Conservation (phyloP, 2,113 vertebrate species). For the Oceanodroma tethys region DNA sequence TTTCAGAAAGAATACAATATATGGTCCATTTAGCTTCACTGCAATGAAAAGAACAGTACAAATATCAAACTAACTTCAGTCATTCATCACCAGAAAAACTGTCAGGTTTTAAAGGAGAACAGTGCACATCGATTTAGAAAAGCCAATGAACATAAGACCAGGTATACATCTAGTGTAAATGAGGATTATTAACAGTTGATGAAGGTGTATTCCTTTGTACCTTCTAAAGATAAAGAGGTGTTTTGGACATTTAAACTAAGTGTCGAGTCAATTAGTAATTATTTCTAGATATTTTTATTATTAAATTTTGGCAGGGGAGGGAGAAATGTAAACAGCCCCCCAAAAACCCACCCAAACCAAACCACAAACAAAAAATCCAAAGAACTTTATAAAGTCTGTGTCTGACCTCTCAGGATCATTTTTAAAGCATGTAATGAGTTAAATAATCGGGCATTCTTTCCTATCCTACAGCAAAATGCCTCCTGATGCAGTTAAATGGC, state of each 20-base stretch:
- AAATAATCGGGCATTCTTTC: conserved; percentile 1
- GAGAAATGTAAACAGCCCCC: background rate
- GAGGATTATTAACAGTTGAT: background rate
- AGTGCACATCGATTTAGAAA: background rate
- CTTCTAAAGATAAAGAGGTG: background rate
- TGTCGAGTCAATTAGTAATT: background rate
- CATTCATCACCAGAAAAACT: background rate
- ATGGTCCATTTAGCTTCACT: background rate
- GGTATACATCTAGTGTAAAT: background rate
- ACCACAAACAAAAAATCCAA: background rate
- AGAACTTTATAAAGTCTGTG: background rate
- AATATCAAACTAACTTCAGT: background rate
- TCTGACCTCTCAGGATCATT: background rate
- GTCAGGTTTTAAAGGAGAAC: background rate
- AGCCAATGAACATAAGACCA: background rate
- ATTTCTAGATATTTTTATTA: background rate
- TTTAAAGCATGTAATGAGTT: conserved; percentile 16
- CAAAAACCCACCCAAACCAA: background rate
- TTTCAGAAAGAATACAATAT: background rate
- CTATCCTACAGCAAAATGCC: background rate
- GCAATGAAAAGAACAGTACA: background rate
- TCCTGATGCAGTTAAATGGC: conserved; percentile 46
- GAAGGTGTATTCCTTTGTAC: background rate
- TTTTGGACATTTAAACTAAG: background rate
- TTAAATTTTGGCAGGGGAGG: background rate